A percentile compares a stretch with the other conserved stretches of the same genome.
These are phyloP conservation scores for Cylloceria caligata DNA, from an alignment of 2,888 invertebrate species.

Conservation along the genomic window DNA sequence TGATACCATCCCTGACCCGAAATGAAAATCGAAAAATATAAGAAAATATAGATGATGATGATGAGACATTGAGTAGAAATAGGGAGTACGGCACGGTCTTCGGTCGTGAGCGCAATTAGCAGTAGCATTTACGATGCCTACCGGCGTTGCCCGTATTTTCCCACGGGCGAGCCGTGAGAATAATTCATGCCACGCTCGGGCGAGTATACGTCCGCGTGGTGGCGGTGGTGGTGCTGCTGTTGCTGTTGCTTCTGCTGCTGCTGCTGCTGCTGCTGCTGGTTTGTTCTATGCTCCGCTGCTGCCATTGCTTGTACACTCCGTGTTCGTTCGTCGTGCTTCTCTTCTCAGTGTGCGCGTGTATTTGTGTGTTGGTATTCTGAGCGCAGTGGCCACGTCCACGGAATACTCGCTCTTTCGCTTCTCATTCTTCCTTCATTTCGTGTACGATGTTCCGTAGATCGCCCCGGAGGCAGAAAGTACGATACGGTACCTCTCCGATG, in stretches of 20 bases:
- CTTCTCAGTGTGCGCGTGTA: constrained; percentile 37
- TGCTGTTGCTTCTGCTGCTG: too few species aligned
- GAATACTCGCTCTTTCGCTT: constrained; percentile 16
- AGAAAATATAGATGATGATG: constrained; percentile 63
- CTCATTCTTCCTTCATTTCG: constrained; percentile 12
- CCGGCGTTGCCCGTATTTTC: constrained; percentile 82
- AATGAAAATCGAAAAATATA: constrained; percentile 8
- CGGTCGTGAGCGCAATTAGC: constrained; percentile 80
- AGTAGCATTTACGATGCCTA: constrained; percentile 82
- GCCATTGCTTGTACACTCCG: constrained; percentile 51
- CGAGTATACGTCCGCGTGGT: constrained; percentile 70
- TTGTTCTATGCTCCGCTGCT: constrained; percentile 50
- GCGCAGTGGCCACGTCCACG: constrained; percentile 52
- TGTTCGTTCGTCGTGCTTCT: constrained; percentile 58
- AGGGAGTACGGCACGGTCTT: constrained; percentile 67
- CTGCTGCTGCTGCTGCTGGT: constrained; percentile 48
- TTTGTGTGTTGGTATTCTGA: constrained; percentile 37
- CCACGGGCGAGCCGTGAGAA: constrained; percentile 84
- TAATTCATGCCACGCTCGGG: constrained; percentile 81
- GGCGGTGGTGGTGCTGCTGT: too few species aligned
- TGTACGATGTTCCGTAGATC: constrained; percentile 39
- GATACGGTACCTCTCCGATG: constrained; percentile 45
- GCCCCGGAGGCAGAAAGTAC: constrained; percentile 60
- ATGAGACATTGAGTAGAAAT: constrained; percentile 66
- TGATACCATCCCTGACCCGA: not conserved